These are phyloP conservation scores for Muscidifurax raptorellus DNA, from an alignment of 1,140 invertebrate genomes.

Conservation along the genomic window DNA sequence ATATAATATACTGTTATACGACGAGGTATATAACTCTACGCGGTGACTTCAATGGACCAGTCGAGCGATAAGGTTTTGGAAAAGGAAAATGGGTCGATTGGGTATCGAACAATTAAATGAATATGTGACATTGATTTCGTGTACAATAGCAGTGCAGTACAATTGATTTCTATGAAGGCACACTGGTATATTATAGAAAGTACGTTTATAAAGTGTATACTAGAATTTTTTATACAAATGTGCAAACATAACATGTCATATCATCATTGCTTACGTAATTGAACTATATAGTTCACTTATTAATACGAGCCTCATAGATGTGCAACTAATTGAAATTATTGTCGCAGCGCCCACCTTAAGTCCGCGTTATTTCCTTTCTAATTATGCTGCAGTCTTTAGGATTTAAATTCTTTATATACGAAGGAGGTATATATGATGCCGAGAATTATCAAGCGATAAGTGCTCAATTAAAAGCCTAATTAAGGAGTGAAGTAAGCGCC, in stretches of 20 bases:
- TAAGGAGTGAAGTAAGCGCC: slow-evolving; percentile 5
- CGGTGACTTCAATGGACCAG: not conserved
- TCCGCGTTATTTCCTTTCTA: not conserved
- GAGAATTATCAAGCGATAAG: slow-evolving; percentile 35
- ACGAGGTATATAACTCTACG: not conserved
- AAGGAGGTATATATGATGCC: not conserved
- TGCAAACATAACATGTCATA: no score
- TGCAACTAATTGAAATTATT: not conserved
- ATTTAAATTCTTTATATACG: not conserved
- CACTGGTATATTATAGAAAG: no score
- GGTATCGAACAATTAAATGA: slow-evolving; percentile 12
- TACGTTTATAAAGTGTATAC: no score
- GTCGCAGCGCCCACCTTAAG: not conserved
- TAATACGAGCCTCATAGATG: not conserved
- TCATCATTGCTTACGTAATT: no score
- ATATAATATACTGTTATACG: not conserved
- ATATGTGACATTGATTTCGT: not conserved
- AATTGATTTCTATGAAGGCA: not conserved
- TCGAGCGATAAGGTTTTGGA: slow-evolving; percentile 12
- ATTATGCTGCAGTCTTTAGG: not conserved
- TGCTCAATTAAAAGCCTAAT: slow-evolving; percentile 21
- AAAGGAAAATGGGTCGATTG: not conserved
- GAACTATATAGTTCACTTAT: no score
- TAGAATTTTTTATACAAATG: no score
- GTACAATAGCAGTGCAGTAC: not conserved